Percentiles rank a stretch among this genome's conserved stretches.
phyloP scores from a whole-genome alignment of 1,140 invertebrate species.

The Euura lappo region DNA sequence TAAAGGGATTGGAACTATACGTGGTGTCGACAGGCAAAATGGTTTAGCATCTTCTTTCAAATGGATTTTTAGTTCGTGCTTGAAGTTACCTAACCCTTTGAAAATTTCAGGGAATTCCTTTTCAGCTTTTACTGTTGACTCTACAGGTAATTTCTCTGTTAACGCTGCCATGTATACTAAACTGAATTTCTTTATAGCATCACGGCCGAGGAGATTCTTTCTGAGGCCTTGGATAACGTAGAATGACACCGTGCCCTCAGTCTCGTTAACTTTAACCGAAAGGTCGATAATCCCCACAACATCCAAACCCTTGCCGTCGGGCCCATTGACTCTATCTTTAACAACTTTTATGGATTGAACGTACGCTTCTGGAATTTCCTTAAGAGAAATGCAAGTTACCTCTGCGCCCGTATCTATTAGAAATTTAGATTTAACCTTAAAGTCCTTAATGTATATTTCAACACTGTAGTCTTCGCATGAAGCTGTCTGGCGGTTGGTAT shows the following conservation, averaged over 20 bases:
- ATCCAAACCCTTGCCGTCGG: not conserved
- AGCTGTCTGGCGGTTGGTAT: slow-evolving; percentile 5
- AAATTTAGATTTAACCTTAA: slow-evolving; percentile 18
- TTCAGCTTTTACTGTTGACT: too few relatives aligned
- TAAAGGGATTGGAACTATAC: slow-evolving; percentile 42
- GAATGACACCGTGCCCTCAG: not conserved
- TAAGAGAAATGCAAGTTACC: slow-evolving; percentile 27
- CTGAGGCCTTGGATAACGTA: not conserved
- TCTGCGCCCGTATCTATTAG: slow-evolving; percentile 27
- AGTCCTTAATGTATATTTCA: slow-evolving; percentile 13
- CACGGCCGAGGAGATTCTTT: not conserved
- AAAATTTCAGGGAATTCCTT: not conserved
- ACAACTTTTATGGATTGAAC: too few relatives aligned
- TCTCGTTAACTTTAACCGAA: not conserved
- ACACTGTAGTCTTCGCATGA: slow-evolving; percentile 12
- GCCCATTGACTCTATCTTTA: not conserved
- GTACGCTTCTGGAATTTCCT: too few relatives aligned
- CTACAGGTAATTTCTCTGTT: too few relatives aligned
- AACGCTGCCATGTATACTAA: too few relatives aligned
- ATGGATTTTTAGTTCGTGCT: slow-evolving; percentile 10
- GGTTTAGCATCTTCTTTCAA: slow-evolving; percentile 21
- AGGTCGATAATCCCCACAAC: not conserved
- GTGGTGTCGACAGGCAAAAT: slow-evolving; percentile 22
- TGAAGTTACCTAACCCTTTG: not conserved
- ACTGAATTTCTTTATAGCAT: not conserved